Base-by-base conservation (phyloP, 1,140 invertebrate genomes). In the Heliothis virescens region DNA sequence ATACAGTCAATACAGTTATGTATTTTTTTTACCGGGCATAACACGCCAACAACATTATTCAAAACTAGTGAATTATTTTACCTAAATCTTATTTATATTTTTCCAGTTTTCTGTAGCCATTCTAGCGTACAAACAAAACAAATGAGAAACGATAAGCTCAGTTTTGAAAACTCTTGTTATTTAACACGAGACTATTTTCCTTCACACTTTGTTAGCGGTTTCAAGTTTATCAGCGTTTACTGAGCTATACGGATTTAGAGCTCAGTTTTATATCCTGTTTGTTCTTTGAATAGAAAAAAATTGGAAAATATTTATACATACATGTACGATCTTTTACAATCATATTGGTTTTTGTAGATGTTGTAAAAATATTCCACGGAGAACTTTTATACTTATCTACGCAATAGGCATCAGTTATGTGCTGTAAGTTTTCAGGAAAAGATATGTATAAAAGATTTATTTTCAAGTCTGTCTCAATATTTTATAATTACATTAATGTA, bases 171-270 rank as follows among this genome's bases (percentile, higher is more conserved):
- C 63, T 65, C 62, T 65, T 47, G 15, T 65, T 65, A n/a, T 18
- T 26, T 9, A 21, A 48, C 41, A 48, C 63, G 34, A 47, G 10
- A 48, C 9, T 16, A 48, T 48, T 11, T 47, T 15, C 59, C 41
- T 48, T 48, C 34, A 7, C 15, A 72, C 29, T 18, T 73, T 41
- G 52, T 73, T 57, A 73, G 55, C 29, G 26, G 26, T 57, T 55
- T 82, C 72, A 79, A 75, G 71, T 80, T 72, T 74, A 65, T 26
- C 63, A 48, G 52, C 26, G 29, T 52, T 11, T 13, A 26, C 26
- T 69, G 47, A 69, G 65, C 65, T 69, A 21, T 52, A 52, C 47
- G 15, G 11, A 18, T 69, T 69, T 69, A 69, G 5, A 52, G 48
- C 65, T 50, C 65, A 53, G 13, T 21, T 69, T 69, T 69, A 15